Percentiles rank a stretch among this genome's conserved stretches.
phyloP scores from a whole-genome alignment of 1,140 invertebrate genomes.

The Choristoneura fumiferana region DNA sequence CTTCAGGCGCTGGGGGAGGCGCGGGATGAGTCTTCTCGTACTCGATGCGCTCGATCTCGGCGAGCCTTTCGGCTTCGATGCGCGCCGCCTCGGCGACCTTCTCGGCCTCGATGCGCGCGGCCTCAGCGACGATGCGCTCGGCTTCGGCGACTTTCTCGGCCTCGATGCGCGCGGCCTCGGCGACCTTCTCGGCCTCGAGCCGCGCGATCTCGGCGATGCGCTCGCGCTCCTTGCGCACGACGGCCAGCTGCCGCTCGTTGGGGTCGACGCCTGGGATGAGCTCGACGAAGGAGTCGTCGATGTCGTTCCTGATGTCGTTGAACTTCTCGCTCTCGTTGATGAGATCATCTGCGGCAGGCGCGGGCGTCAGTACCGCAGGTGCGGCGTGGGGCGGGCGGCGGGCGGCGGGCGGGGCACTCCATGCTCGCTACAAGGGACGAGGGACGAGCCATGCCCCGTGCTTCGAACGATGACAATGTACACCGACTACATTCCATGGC shows the following conservation, averaged over 20 bases:
- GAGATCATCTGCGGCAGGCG: conserved; percentile 92
- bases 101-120: conserved; percentile 7
- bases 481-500: conserved; percentile 25
- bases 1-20: too few species aligned
- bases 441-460: conserved; percentile 33
- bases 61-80: conserved; percentile 36
- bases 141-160: conserved; percentile 27
- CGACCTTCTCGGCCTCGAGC: conserved; percentile 2
- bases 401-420: conserved; percentile 38
- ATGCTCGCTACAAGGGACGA: conserved; percentile 26
- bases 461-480: conserved; percentile 44
- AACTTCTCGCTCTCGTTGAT: conserved; percentile 98
- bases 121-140: too few species aligned
- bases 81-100: conserved; percentile 45
- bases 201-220: conserved; percentile 14
- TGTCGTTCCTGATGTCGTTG: conserved; percentile 98
- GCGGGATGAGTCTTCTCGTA: too few species aligned
- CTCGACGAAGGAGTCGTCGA: conserved; percentile 98
- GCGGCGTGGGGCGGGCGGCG: conserved; percentile 28
- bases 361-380: conserved; percentile 34
- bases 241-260: conserved; percentile 63
- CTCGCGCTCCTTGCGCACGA: conserved; percentile 25
- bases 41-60: too few species aligned
- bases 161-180: conserved; percentile 39
- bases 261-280: conserved; percentile 85